These are phyloP conservation scores for Belonocnema kinseyi DNA, from an alignment of 1,140 invertebrate genomes.

Conservation along the genomic window DNA sequence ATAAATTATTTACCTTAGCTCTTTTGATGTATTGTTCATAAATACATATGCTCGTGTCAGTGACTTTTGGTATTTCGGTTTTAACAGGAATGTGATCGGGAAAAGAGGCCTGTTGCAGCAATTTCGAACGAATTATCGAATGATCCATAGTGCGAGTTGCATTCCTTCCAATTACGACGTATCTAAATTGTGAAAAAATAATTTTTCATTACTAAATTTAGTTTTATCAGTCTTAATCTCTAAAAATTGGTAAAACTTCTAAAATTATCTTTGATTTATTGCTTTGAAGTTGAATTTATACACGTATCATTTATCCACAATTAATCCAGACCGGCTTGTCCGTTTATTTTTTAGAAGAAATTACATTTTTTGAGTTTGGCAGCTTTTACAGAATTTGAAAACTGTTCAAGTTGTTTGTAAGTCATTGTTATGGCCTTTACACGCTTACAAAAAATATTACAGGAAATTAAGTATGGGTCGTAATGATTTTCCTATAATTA, in stretches of 20 bases:
- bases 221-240: no score
- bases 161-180: conserved; percentile 76
- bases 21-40: conserved; percentile 81
- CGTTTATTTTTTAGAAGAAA: no score
- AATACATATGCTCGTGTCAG: conserved; percentile 78
- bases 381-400: no score
- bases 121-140: conserved; percentile 73
- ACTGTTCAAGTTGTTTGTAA: no score
- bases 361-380: no score
- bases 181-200: conserved; percentile 67
- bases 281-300: conserved; percentile 1
- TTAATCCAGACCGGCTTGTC: no score
- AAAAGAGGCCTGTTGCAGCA: conserved; percentile 76
- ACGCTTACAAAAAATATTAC: no score
- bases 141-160: conserved; percentile 76
- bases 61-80: conserved; percentile 80
- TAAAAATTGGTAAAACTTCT: no score
- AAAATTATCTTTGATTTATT: no score
- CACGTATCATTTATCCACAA: not conserved
- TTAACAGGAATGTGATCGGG: conserved; percentile 76
- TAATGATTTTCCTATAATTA: no score
- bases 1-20: conserved; percentile 54
- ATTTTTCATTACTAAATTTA: conserved; percentile 20
- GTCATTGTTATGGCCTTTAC: no score
- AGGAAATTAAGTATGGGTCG: no score